Base-by-base conservation (phyloP, 1,140 invertebrate genomes). In the Papilio polytes region DNA sequence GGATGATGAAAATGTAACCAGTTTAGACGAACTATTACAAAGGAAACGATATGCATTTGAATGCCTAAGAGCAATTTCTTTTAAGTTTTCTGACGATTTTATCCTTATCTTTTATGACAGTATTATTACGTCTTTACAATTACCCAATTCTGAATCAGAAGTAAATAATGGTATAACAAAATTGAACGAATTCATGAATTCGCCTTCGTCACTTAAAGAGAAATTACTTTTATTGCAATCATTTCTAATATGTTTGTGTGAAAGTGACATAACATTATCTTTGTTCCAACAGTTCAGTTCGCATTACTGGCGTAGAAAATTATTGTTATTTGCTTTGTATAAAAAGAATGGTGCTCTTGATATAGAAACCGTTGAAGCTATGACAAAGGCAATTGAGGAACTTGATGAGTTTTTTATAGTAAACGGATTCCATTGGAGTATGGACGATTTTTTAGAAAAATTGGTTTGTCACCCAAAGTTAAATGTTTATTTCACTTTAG, bases 211-310 rank as follows among this genome's bases (percentile, higher is more conserved):
- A 18, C 18, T 73, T 7, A 41, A 73, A 20, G 70, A 73, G n/a
- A 73, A 73, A 73, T 18, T n/a, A 20, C 41, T 73, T 12, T 73
- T 73, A 20, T 44, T 73, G 70, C 70, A 73, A 15, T 73, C 70
- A 20, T 73, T 73, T 44, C 36, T 73, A 44, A 73, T 44, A 73
- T 73, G 70, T 44, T 20, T 73, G 8, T 73, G 70, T 44, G 70
- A 73, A 73, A 73, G 70, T 44, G 70, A 73, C 36, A 18, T 73
- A 8, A 44, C 12, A 10, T 73, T 73, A 44, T 73, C 70, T 73
- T 41, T 73, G 18, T 73, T 73, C 36, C 36, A 73, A 44, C 70
- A 73, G 41, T 73, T 73, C 13, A n/a, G 9, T 10, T 13, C 15
- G 4, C 6, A 73, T 73, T 41, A 41, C 18, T 73, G 70, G 70